Percentiles rank a stretch among this genome's conserved stretches.
phyloP scores from a whole-genome alignment of 2,797 vertebrate genomes.

The Tauraco hartlaubi region DNA sequence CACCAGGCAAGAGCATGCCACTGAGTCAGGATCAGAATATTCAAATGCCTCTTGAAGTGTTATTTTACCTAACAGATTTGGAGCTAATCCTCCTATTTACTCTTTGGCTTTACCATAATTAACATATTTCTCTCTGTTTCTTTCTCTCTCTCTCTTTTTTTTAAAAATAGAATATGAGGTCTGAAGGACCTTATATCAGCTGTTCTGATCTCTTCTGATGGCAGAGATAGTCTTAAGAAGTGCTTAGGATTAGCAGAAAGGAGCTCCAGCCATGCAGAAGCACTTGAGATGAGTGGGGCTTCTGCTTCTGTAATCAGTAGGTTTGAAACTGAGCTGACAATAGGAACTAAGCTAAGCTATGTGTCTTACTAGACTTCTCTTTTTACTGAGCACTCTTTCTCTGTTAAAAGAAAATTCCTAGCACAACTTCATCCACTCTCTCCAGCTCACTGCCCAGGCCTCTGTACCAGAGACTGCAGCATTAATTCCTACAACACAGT shows the following conservation, averaged over 20 bases:
- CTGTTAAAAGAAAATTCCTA: neutral
- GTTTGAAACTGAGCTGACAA: conserved; percentile 24
- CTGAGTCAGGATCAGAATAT: neutral
- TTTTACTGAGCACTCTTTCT: neutral
- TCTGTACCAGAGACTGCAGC: neutral
- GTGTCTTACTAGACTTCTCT: neutral
- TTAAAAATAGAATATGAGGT: neutral
- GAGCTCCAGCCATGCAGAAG: neutral
- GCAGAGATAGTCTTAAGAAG: conserved; percentile 13
- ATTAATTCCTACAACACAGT: neutral
- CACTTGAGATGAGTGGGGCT: conserved; percentile 19
- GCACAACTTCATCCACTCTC: neutral
- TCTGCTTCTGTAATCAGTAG: neutral
- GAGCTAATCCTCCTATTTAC: conserved; percentile 17
- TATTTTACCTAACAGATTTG: neutral
- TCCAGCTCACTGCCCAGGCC: neutral
- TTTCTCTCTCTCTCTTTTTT: neutral
- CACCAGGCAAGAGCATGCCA: neutral
- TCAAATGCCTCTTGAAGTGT: neutral
- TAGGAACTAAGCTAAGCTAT: neutral
- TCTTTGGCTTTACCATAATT: neutral
- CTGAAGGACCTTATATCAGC: conserved; percentile 6
- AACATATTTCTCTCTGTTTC: neutral
- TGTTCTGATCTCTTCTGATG: conserved; percentile 2
- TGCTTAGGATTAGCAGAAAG: neutral